A percentile compares a stretch with the other conserved stretches of the same genome.
These are phyloP conservation scores for Macrosteles quadrilineatus DNA, from an alignment of 1,140 invertebrate genomes.

Conservation along the genomic window DNA sequence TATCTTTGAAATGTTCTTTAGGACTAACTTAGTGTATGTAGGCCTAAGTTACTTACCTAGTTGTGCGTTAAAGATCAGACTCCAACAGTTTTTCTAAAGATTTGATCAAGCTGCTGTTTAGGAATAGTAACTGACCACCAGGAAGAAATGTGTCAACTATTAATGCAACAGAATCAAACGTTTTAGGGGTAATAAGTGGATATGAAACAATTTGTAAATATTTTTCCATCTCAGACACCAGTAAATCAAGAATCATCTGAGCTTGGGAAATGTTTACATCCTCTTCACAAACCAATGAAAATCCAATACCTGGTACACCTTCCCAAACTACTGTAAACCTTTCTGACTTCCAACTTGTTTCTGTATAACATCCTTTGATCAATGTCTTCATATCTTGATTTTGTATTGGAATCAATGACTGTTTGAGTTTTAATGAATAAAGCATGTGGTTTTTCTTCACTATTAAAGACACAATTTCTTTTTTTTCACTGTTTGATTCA, in stretches of 20 bases:
- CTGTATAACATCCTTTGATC: conserved; percentile 29
- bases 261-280: conserved; percentile 30
- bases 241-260: conserved; percentile 34
- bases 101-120: conserved; percentile 33
- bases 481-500: conserved; percentile 33
- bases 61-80: conserved; percentile 18
- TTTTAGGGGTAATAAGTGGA: conserved; percentile 21
- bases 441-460: conserved; percentile 29
- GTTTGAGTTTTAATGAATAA: conserved; percentile 34
- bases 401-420: conserved; percentile 27
- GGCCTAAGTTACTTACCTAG: too few relatives aligned
- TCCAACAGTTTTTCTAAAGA: conserved; percentile 36
- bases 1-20: too few relatives aligned
- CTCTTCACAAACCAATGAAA: conserved; percentile 29
- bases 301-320: conserved; percentile 29
- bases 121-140: conserved; percentile 31
- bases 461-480: conserved; percentile 30
- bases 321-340: conserved; percentile 33
- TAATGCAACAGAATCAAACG: conserved; percentile 31
- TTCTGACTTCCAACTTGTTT: conserved; percentile 31
- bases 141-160: conserved; percentile 35
- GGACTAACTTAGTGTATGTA: too few relatives aligned
- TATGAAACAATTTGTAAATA: conserved; percentile 34
- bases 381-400: conserved; percentile 17
- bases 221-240: conserved; percentile 33